A percentile compares a stretch with the other conserved stretches of the same genome.
Evolutionary conservation across 2,113 vertebrate genomes (phyloP).

Genomic region (Microcebus tavaratra): DNA sequence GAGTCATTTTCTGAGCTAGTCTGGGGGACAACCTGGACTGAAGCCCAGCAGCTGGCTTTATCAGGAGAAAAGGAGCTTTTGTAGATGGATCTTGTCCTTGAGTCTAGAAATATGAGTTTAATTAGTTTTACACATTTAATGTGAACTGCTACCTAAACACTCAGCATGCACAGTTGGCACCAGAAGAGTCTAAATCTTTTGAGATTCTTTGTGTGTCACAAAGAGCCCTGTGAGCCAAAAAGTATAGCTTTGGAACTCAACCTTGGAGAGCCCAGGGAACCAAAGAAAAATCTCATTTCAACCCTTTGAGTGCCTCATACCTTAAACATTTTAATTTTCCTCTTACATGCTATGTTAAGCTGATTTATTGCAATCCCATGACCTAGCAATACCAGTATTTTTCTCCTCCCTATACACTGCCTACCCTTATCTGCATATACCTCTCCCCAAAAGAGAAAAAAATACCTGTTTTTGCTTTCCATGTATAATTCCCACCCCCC

Average conservation of each 20-base stretch:
- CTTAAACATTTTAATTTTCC: constrained; percentile 24
- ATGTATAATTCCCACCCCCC: background rate
- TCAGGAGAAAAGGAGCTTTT: background rate
- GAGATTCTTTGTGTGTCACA: constrained; percentile 43
- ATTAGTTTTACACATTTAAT: constrained; percentile 63
- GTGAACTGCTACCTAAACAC: constrained; percentile 45
- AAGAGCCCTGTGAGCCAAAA: constrained; percentile 7
- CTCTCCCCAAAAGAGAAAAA: background rate
- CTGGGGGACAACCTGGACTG: constrained; percentile 60
- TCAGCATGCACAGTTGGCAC: constrained; percentile 16
- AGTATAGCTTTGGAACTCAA: constrained; percentile 38
- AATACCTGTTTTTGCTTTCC: constrained; percentile 30
- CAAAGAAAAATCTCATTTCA: constrained; percentile 69
- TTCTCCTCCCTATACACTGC: background rate
- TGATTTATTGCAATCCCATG: background rate
- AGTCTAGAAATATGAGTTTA: constrained; percentile 33
- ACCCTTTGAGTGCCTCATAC: constrained; percentile 65
- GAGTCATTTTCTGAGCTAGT: constrained; percentile 47
- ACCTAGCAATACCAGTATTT: background rate
- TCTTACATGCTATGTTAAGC: constrained; percentile 45
- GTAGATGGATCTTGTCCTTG: background rate
- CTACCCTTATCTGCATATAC: background rate
- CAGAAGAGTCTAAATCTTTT: constrained; percentile 46
- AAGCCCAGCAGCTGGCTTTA: constrained; percentile 25
- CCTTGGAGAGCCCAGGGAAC: constrained; percentile 54